A percentile compares a stretch with the other conserved stretches of the same genome.
Evolutionary conservation across 2,888 invertebrate genomes (phyloP).

Genomic region (Agriopis aurantiaria): DNA sequence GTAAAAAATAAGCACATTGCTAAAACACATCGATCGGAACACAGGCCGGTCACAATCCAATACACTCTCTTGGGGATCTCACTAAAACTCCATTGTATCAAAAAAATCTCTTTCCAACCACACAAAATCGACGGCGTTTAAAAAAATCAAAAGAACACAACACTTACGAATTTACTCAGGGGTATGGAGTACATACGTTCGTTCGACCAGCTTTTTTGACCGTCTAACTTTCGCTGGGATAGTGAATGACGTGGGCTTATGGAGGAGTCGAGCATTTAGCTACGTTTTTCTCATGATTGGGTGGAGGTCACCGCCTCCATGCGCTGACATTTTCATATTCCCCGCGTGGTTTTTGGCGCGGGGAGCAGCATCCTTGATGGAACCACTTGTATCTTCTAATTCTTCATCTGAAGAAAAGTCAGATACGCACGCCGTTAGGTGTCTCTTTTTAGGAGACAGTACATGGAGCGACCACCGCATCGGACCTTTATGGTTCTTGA

Average conservation of each 20-base stretch:
- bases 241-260: conserved; percentile 17
- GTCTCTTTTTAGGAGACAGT: conserved; percentile 76
- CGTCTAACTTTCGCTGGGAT: conserved; percentile 12
- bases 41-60: conserved; percentile 63
- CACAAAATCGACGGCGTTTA: conserved; percentile 59
- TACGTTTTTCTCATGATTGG: conserved; percentile 78
- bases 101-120: conserved; percentile 66
- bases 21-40: conserved; percentile 63
- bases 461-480: conserved; percentile 75
- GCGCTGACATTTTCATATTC: conserved; percentile 74
- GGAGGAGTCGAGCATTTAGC: conserved; percentile 28
- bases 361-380: conserved; percentile 72
- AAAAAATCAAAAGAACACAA: conserved; percentile 48
- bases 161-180: conserved; percentile 54
- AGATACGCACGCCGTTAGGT: conserved; percentile 73
- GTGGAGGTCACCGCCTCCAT: conserved; percentile 79
- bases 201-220: conserved; percentile 23
- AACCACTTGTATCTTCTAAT: conserved; percentile 59
- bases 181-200: conserved; percentile 22
- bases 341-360: conserved; percentile 68
- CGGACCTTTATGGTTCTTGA: conserved; percentile 68
- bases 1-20: conserved; percentile 78
- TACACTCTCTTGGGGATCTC: conserved; percentile 71
- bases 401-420: conserved; percentile 80
- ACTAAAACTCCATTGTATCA: conserved; percentile 66